These are phyloP conservation scores for Syrista parreyssii DNA, from an alignment of 2,888 invertebrate genomes.

Conservation along the genomic window DNA sequence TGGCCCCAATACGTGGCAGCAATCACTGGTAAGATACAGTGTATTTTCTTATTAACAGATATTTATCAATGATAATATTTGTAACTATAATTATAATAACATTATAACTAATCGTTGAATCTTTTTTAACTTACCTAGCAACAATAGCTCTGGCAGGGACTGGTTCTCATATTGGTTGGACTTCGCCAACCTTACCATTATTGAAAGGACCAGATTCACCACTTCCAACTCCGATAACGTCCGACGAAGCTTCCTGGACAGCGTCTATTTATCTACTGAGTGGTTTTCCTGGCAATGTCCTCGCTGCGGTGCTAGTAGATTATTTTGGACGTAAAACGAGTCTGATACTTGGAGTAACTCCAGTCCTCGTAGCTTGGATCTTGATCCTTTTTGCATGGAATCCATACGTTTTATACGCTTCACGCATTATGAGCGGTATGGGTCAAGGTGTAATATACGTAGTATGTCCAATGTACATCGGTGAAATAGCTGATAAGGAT, in stretches of 20 bases:
- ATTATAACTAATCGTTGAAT: too few species aligned
- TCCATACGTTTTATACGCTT: slow-evolving; percentile 70
- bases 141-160: slow-evolving; percentile 55
- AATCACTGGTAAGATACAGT: slow-evolving; percentile 52
- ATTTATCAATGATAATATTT: background rate
- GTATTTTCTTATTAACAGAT: background rate
- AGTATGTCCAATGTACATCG: slow-evolving; percentile 73
- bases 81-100: too few species aligned
- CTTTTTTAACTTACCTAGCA: slow-evolving; percentile 36
- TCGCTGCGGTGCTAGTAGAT: slow-evolving; percentile 71
- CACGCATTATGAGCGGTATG: slow-evolving; percentile 73
- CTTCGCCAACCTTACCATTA: slow-evolving; percentile 60
- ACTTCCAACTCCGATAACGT: slow-evolving; percentile 52
- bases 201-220: slow-evolving; percentile 55
- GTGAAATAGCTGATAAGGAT: slow-evolving; percentile 73
- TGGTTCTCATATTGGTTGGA: slow-evolving; percentile 64
- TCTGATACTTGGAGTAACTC: slow-evolving; percentile 69
- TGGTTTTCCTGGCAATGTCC: slow-evolving; percentile 69
- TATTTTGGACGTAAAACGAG: slow-evolving; percentile 70
- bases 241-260: slow-evolving; percentile 62
- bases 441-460: slow-evolving; percentile 74
- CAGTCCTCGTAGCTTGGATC: slow-evolving; percentile 72
- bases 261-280: slow-evolving; percentile 73
- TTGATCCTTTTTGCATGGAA: slow-evolving; percentile 72
- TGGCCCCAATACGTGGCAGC: slow-evolving; percentile 63